Base-by-base conservation (phyloP, 2,888 invertebrate species). In the Monopis laevigella region DNA sequence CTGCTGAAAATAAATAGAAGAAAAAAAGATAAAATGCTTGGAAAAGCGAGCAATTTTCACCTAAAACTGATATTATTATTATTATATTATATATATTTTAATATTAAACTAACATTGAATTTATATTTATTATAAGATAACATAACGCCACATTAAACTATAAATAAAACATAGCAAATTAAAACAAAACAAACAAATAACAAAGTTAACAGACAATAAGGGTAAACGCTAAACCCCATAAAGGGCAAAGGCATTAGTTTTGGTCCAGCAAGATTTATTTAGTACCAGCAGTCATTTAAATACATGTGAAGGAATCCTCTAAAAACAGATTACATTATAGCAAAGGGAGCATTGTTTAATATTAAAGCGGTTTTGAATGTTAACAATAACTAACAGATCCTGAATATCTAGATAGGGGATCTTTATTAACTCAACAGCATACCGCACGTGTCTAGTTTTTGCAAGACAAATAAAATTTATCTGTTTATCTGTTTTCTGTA, bases 11-110 rank as follows among this genome's bases (percentile, higher is more conserved):
- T 45, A 44, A 47, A 52, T 48, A 51, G 58, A 57, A 57, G 36
- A 42, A 40, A 41, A 62, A 62, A 63, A n/a, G 27, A 58, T 72
- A 69, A 74, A 77, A 73, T 75, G 73, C 75, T 74, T 70, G 75
- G 75, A 70, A 69, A 74, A 80, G 78, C 78, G 70, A 75, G 71
- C 70, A 77, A 72, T 68, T 68, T 71, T 75, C 74, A 71, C 73
- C 75, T 75, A 74, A 68, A 68, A 68, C 58, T 62, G 70, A 66
- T n/a, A n/a, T n/a, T n/a, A n/a, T n/a, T n/a, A n/a, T n/a, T n/a
- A n/a, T n/a, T n/a, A n/a, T n/a, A n/a, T n/a, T n/a, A n/a, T n/a
- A n/a, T n/a, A n/a, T n/a, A n/a, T n/a, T n/a, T n/a, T n/a, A n/a
- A n/a, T n/a, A n/a, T n/a, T n/a, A n/a, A n/a, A n/a, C n/a, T n/a